These are phyloP conservation scores for Xestia rhomboidea DNA, from an alignment of 2,888 invertebrate genomes.

Conservation along the genomic window DNA sequence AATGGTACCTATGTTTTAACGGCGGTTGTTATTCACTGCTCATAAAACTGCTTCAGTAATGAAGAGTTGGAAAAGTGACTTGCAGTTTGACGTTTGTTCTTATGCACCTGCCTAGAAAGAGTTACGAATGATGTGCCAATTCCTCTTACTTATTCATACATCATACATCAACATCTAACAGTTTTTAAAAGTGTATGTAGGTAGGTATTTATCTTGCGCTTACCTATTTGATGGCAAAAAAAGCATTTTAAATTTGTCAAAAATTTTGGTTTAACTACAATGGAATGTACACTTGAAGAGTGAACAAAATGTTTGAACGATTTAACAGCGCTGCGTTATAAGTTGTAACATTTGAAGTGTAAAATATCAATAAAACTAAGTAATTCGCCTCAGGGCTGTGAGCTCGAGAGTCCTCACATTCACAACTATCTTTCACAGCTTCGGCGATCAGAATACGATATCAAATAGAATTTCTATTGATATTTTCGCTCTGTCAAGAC, in stretches of 20 bases:
- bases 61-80: not conserved
- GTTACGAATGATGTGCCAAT: not conserved
- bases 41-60: not conserved
- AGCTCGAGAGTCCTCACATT: constrained; percentile 20
- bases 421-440: constrained; percentile 23
- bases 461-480: constrained; percentile 60
- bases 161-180: not conserved
- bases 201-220: not conserved
- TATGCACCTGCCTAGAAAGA: not conserved
- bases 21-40: not conserved
- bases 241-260: not conserved
- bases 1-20: not conserved
- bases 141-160: not conserved
- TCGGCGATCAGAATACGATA: constrained; percentile 33
- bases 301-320: constrained; percentile 1
- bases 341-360: constrained; percentile 26
- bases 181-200: not conserved
- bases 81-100: not conserved
- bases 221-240: not conserved
- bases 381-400: constrained; percentile 15
- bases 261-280: not conserved
- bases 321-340: not conserved
- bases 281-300: constrained; percentile 14
- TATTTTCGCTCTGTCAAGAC: constrained; percentile 54
- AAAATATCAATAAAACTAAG: constrained; percentile 39